phyloP scores from a whole-genome alignment of 2,113 vertebrate genomes.

The Pionites leucogaster region DNA sequence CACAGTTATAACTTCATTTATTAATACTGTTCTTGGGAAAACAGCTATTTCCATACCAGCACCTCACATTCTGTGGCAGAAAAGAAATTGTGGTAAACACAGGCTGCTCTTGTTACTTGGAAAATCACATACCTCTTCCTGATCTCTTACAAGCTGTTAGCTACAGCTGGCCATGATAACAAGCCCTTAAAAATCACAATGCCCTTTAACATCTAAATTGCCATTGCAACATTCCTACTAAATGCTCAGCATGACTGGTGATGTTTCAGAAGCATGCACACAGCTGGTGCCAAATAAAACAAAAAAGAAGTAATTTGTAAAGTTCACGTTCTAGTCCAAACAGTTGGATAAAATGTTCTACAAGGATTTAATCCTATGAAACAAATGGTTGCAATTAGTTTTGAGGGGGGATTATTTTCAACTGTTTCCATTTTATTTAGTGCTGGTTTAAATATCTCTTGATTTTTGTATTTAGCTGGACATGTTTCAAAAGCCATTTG shows the following conservation, averaged over 20 bases:
- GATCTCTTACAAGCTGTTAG: conserved; percentile 55
- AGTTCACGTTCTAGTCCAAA: conserved; percentile 1
- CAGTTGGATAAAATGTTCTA: not conserved
- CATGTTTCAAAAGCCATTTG: conserved; percentile 36
- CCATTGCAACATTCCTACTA: conserved; percentile 44
- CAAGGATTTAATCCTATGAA: conserved; percentile 31
- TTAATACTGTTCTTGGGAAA: conserved; percentile 3
- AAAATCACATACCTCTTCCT: conserved; percentile 48
- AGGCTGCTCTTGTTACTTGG: conserved; percentile 31
- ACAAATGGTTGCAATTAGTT: conserved; percentile 55
- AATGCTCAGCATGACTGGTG: conserved; percentile 44
- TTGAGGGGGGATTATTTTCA: not conserved
- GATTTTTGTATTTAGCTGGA: conserved; percentile 10
- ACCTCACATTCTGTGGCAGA: not conserved
- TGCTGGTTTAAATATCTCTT: conserved; percentile 3
- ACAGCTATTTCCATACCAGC: not conserved
- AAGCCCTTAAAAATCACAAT: conserved; percentile 52
- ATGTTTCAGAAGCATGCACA: conserved; percentile 57
- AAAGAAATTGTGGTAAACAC: not conserved
- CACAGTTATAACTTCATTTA: not conserved
- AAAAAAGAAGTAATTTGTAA: conserved; percentile 20
- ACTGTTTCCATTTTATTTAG: conserved; percentile 39
- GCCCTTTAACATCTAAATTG: conserved; percentile 60
- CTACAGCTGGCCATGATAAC: conserved; percentile 54
- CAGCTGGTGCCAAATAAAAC: conserved; percentile 41